Evolutionary conservation across 2,113 vertebrate genomes (phyloP).

Genomic region (Macaca fascicularis): DNA sequence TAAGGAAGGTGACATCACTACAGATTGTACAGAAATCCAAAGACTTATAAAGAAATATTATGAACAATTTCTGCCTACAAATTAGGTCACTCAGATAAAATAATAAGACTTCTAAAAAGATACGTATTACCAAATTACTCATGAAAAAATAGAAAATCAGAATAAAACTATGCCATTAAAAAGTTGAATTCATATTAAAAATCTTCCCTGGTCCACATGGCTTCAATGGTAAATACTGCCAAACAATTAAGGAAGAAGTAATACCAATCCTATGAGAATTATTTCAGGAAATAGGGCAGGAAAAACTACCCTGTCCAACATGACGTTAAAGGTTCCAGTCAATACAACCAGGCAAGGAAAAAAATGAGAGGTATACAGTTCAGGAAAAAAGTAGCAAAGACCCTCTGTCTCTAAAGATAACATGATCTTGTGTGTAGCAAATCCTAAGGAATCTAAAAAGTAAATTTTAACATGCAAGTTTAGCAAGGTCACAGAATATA

Average conservation of each 20-base stretch:
- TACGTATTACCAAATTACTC: neutral
- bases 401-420: neutral
- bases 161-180: neutral
- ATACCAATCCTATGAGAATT: neutral
- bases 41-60: neutral
- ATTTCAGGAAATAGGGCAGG: neutral
- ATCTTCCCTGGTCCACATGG: neutral
- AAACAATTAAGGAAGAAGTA: neutral
- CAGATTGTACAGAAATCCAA: neutral
- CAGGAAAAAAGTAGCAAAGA: neutral
- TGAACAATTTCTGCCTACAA: neutral
- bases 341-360: neutral
- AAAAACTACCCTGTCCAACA: neutral
- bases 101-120: neutral
- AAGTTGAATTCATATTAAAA: neutral
- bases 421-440: neutral
- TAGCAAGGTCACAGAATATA: neutral
- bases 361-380: neutral
- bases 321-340: neutral
- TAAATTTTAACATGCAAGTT: neutral
- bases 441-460: neutral
- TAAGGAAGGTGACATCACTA: neutral
- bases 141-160: conserved; percentile 2
- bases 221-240: neutral
- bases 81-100: neutral